These are phyloP conservation scores for Xestoiulus laeticollis DNA, from an alignment of 2,888 invertebrate species.

Conservation along the genomic window DNA sequence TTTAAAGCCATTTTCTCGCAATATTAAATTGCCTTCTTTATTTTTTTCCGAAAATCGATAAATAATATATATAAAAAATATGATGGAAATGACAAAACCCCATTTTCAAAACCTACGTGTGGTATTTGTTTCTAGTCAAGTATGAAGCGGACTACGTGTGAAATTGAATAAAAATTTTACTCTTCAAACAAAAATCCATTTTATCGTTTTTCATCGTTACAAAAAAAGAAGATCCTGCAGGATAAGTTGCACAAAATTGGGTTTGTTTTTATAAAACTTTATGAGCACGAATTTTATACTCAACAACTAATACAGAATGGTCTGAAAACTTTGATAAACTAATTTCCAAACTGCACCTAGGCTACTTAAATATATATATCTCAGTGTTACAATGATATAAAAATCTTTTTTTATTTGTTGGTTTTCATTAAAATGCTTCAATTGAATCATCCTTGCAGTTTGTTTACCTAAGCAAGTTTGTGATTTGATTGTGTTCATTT, in stretches of 20 bases:
- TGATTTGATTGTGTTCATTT: neutral
- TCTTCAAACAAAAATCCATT: neutral
- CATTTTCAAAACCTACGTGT: conserved; percentile 23
- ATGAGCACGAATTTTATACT: neutral
- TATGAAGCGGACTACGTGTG: neutral
- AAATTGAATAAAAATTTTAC: conserved; percentile 31
- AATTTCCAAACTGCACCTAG: no score
- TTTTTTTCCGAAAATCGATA: conserved; percentile 36
- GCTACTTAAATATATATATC: no score
- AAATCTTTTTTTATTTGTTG: no score
- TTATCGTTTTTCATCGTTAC: neutral
- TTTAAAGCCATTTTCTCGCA: conserved; percentile 40
- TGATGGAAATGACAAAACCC: conserved; percentile 14
- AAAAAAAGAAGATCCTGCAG: neutral
- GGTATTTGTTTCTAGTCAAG: conserved; percentile 30
- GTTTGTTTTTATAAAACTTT: neutral
- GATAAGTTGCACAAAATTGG: neutral
- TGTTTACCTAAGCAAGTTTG: neutral
- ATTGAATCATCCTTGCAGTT: no score
- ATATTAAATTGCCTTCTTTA: conserved; percentile 43
- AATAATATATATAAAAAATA: conserved; percentile 28
- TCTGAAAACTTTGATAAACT: no score
- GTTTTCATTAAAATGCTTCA: no score
- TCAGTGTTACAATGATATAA: no score
- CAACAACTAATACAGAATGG: no score